Evolutionary conservation across 2,797 vertebrate species (phyloP), one percentile per base, ranked within the genome.

Genomic region (Psittacula derbiana): DNA sequence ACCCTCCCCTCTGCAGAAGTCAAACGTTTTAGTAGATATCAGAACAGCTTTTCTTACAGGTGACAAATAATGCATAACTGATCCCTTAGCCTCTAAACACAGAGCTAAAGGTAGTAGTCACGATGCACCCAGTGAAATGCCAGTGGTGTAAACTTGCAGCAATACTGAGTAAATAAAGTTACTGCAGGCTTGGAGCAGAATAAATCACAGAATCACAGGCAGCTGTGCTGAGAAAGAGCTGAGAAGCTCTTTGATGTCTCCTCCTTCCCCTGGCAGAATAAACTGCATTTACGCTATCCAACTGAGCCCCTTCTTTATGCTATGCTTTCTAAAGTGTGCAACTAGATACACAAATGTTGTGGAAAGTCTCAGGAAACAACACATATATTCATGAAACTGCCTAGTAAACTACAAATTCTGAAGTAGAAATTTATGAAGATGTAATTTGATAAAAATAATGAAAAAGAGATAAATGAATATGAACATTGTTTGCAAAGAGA

Each of bases 121-220:
- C 1, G 13, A 20, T 0, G 3, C 20, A 18, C 12, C 5, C 49
- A n/a, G 36, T 33, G 70, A 75, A 67, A 70, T 0, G 4, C 17
- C 17, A 38, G 25, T 0, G 8, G 53, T 57, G 46, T 44, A 55
- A 73, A 89, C 92, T 58, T 62, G 40, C 28, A 65, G 52, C 53
- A 78, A 16, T n/a, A 28, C 8, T 0, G 0, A 71, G 14, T 64
- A 80, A 36, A 36, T 71, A 25, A 27, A 5, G 8, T 50, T 74
- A 33, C 47, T 74, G 33, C 13, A 65, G 31, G 24, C 78, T 80
- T 89, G 73, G 30, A 80, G 27, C 30, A 80, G 50, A 67, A 88
- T 73, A 86, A 80, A 78, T 71, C 60, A 46, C 17, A 64, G 33
- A 27, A 60, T 13, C 28, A 18, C 25, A 50, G 17, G 24, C 49